A percentile compares a stretch with the other conserved stretches of the same genome.
These are phyloP conservation scores for Gadopsis bispinosus DNA, from an alignment of 2,797 vertebrate species.

Conservation along the genomic window DNA sequence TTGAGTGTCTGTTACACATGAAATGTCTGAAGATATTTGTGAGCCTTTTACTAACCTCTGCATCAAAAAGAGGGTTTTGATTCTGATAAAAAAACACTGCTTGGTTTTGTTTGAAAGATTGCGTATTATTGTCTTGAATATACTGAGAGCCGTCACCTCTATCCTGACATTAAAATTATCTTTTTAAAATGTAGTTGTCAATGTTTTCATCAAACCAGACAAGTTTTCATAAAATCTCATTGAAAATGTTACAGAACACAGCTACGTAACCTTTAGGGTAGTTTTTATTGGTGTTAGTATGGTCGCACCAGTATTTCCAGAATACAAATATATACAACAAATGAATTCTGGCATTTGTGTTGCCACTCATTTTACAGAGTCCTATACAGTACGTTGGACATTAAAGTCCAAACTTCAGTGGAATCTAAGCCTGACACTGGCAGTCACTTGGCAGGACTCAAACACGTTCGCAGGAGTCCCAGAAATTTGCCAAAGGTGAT, in stretches of 20 bases:
- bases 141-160: neutral
- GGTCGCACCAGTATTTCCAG: constrained; percentile 46
- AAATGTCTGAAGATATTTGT: constrained; percentile 8
- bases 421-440: neutral
- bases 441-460: constrained; percentile 4
- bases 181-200: constrained; percentile 1
- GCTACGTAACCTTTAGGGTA: neutral
- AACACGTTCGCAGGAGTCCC: constrained; percentile 16
- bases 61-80: neutral
- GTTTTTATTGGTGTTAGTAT: constrained; percentile 58
- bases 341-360: constrained; percentile 36
- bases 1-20: constrained; percentile 34
- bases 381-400: constrained; percentile 14
- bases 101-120: constrained; percentile 16
- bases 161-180: neutral
- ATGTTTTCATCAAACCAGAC: constrained; percentile 6
- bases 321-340: constrained; percentile 77
- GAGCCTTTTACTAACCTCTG: constrained; percentile 18
- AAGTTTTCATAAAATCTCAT: neutral
- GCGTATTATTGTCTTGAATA: constrained; percentile 16
- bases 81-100: constrained; percentile 18
- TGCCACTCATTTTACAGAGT: constrained; percentile 23
- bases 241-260: constrained; percentile 11
- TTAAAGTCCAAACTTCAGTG: constrained; percentile 24
- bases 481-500: constrained; percentile 26